Percentiles rank a stretch among this genome's conserved stretches.
These are phyloP conservation scores for Sus scrofa DNA, from an alignment of 2,113 vertebrate species.

Conservation along the genomic window DNA sequence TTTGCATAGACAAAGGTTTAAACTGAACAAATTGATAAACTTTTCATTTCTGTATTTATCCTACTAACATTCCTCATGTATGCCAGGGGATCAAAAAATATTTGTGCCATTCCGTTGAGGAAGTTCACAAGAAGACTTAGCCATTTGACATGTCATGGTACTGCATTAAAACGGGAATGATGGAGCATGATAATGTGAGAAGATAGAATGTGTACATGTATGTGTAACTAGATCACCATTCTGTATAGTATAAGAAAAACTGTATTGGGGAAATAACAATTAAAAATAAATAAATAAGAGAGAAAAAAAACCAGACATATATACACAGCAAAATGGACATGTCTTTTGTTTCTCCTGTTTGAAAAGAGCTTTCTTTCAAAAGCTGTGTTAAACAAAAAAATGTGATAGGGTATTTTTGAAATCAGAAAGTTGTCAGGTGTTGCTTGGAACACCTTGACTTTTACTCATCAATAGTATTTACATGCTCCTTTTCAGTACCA, in stretches of 20 bases:
- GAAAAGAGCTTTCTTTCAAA: background rate
- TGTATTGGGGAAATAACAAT: too few species aligned
- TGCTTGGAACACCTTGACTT: background rate
- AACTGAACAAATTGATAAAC: background rate
- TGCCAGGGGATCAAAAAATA: background rate
- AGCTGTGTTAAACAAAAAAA: background rate
- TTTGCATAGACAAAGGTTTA: background rate
- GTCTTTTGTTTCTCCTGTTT: background rate
- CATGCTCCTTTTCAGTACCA: background rate
- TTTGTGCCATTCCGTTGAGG: background rate
- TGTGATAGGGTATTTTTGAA: background rate
- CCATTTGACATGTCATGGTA: background rate
- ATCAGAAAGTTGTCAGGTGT: background rate
- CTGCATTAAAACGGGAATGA: background rate
- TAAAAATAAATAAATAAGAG: too few species aligned
- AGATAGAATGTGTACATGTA: too few species aligned
- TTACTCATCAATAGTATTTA: background rate
- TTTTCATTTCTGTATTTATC: background rate
- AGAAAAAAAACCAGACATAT: too few species aligned
- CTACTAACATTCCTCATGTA: background rate
- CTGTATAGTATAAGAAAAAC: too few species aligned
- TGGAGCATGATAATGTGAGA: too few species aligned
- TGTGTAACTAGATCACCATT: too few species aligned
- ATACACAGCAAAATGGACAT: background rate
- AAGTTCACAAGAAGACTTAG: background rate